Evolutionary conservation across 2,888 invertebrate genomes (phyloP).

Genomic region (Scaptodrosophila latifasciaeformis): DNA sequence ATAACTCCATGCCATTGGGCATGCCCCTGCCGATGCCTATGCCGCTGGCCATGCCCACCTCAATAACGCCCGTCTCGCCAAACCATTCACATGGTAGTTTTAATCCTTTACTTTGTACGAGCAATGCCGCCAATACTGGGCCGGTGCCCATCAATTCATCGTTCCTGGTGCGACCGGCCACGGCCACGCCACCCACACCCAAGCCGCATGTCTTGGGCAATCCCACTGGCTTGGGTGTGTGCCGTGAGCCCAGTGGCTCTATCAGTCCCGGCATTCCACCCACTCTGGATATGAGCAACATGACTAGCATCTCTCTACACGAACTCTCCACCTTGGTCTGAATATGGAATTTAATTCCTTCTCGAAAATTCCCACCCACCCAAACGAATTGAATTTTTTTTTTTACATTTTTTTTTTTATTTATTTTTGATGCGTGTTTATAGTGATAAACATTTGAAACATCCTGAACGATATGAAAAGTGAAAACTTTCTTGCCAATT

Average conservation of each 20-base stretch:
- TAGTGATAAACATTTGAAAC: too few species aligned
- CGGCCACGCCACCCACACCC: conserved; percentile 75
- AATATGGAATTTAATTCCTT: not conserved
- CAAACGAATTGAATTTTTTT: too few species aligned
- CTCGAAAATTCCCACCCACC: not conserved
- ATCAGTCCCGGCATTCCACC: conserved; percentile 80
- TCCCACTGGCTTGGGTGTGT: conserved; percentile 37
- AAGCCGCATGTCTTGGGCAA: conserved; percentile 53
- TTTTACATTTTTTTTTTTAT: too few species aligned
- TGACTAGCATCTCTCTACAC: conserved; percentile 80
- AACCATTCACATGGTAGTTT: conserved; percentile 75
- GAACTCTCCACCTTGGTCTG: conserved; percentile 83
- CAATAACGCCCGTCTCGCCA: conserved; percentile 74
- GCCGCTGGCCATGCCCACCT: too few species aligned
- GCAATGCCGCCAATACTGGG: conserved; percentile 23
- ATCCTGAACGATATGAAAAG: too few species aligned
- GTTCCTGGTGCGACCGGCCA: conserved; percentile 71
- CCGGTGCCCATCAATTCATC: conserved; percentile 66
- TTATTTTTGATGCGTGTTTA: too few species aligned
- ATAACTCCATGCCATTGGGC: conserved; percentile 47
- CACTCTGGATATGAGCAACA: conserved; percentile 79
- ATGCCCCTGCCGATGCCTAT: too few species aligned
- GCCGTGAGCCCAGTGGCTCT: conserved; percentile 77
- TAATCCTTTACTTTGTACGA: conserved; percentile 65
- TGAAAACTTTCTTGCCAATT: not conserved